These are phyloP conservation scores for Danionella cerebrum DNA, from an alignment of 2,113 vertebrate species.

Conservation along the genomic window DNA sequence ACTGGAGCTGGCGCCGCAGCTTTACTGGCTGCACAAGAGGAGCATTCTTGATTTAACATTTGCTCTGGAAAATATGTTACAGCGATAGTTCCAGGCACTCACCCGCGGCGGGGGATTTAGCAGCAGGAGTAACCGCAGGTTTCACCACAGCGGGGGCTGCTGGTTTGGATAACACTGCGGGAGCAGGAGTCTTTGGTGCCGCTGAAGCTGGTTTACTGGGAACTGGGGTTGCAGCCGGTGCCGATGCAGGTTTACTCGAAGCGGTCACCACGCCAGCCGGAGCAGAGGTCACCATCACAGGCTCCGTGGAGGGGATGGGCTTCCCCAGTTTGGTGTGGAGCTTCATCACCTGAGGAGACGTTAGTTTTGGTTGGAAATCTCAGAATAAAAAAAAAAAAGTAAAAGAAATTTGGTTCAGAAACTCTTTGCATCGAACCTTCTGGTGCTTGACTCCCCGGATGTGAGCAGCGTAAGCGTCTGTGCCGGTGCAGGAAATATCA, in stretches of 20 bases:
- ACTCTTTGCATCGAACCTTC: constrained; percentile 56
- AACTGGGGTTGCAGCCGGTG: constrained; percentile 9
- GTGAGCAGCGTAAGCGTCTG: constrained; percentile 61
- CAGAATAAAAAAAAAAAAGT: background rate
- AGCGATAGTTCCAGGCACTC: background rate
- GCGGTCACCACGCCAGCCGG: constrained; percentile 51
- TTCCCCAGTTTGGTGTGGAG: constrained; percentile 77
- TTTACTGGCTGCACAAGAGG: constrained; percentile 47
- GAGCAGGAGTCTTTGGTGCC: background rate
- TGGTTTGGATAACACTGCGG: background rate
- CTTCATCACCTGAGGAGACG: constrained; percentile 75
- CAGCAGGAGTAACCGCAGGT: background rate
- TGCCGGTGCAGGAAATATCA: constrained; percentile 66
- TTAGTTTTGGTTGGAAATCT: too few relatives aligned
- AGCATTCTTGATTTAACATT: too few relatives aligned
- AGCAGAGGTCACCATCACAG: constrained; percentile 58
- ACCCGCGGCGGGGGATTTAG: constrained; percentile 57
- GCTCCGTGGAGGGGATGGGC: constrained; percentile 72
- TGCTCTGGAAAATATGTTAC: too few relatives aligned
- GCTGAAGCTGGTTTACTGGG: background rate
- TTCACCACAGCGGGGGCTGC: background rate
- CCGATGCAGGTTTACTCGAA: constrained; percentile 46
- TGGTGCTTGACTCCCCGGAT: constrained; percentile 67
- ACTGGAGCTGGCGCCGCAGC: constrained; percentile 34
- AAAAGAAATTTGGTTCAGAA: background rate